Evolutionary conservation across 2,888 invertebrate species (phyloP).

Genomic region (Miltochrista miniata): DNA sequence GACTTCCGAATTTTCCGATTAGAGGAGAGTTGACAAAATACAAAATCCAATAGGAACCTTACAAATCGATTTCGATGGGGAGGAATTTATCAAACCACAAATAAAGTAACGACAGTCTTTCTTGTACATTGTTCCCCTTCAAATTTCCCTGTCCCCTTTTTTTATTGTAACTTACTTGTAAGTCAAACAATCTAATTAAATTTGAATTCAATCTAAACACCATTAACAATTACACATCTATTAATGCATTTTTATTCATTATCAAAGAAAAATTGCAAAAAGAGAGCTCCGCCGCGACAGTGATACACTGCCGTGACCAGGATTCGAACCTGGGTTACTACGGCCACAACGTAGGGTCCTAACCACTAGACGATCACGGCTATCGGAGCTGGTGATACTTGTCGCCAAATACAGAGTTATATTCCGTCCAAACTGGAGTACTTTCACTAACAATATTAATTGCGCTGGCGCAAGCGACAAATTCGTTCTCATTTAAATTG

Average conservation of each 20-base stretch:
- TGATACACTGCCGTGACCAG: slow-evolving; percentile 78
- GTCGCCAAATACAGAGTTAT: background rate
- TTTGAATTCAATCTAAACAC: no score
- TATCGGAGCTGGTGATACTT: slow-evolving; percentile 46
- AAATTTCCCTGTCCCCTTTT: background rate
- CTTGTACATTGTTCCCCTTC: no score
- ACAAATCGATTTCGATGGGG: no score
- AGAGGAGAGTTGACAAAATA: no score
- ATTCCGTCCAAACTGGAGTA: background rate
- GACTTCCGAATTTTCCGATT: no score
- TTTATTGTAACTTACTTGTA: no score
- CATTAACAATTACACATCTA: background rate
- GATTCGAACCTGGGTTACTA: slow-evolving; percentile 90
- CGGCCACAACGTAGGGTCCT: slow-evolving; percentile 91
- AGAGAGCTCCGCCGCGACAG: slow-evolving; percentile 39
- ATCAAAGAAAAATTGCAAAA: background rate
- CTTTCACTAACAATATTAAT: slow-evolving; percentile 2
- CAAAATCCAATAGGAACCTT: no score
- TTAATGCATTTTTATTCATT: no score
- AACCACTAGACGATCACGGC: slow-evolving; percentile 75
- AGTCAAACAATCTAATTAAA: no score
- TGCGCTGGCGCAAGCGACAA: background rate
- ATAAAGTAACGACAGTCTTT: no score
- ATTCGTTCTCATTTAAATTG: background rate
- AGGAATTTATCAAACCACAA: no score